Base-by-base conservation (phyloP, 2,888 invertebrate species). In the Sinohyriopsis cumingii region DNA sequence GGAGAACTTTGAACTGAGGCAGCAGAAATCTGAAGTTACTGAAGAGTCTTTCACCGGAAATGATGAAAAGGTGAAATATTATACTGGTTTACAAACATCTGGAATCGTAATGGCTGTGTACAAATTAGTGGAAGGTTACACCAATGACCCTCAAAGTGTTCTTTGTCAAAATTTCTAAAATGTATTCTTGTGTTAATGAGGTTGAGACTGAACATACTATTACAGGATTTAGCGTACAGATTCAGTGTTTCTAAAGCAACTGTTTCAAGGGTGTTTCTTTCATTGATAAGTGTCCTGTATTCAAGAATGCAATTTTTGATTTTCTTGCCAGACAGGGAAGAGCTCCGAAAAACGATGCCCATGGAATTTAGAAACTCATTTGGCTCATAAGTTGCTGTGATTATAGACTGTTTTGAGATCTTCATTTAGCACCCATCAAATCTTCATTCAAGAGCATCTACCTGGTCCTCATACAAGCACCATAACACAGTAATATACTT, bases 401-500 rank as follows among this genome's bases (percentile, higher is more conserved):
- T 80, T 18, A 71, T 74, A 54, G 74, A 76, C 62, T 78, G 76
- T 53, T 77, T 76, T 68, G 76, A 77, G 55, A 57, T 77, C 9
- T 74, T 72, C 55, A 71, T 73, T 6, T 70, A 77, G 18, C 61
- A 73, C 22, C 80, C 75, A 55, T 75, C 68, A 19, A 76, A 75
- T 54, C 59, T 77, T 19, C 53, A 53, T 33, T 78, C 82, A 24
- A 68, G 76, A 24, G 70, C 74, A 24, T 63, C 76, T 54, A 80
- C 78, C 19, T 83, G 69, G 69, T 77, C 81, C 19, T 59, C 67
- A 19, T 79, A 83, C 68, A 82, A 82, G 66, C 76, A 75, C 59
- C 73, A 77, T 55, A 76, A 82, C 66, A 80, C 83, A 2, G 67
- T 74, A 3, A 83, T 82, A 71, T 83, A 71, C 73, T 61, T 84